Conservation (phyloP, 2,797 vertebrate species). For the Arrhamphus sclerolepis region DNA sequence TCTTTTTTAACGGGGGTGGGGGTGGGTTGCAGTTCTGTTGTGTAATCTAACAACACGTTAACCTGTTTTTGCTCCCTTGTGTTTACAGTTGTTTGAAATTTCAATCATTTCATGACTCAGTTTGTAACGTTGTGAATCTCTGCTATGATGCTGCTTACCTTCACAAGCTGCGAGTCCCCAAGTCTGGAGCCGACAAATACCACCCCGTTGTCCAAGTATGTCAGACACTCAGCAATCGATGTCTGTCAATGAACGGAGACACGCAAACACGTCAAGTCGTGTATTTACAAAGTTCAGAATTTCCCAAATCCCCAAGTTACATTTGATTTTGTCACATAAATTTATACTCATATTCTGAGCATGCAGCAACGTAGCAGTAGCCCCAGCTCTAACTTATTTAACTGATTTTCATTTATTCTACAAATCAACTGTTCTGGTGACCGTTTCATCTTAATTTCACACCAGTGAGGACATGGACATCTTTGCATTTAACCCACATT, state of each 20-base stretch:
- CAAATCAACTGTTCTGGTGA: too few relatives aligned
- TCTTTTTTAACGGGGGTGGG: too few relatives aligned
- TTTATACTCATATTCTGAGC: too few relatives aligned
- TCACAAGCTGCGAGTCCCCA: slow-evolving; percentile 96
- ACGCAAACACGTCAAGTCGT: neutral
- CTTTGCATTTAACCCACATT: too few relatives aligned
- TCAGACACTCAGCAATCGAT: slow-evolving; percentile 96
- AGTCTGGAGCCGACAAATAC: slow-evolving; percentile 98
- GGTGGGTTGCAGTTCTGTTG: too few relatives aligned
- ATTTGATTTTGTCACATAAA: too few relatives aligned
- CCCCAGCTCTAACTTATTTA: too few relatives aligned
- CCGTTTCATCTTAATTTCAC: neutral
- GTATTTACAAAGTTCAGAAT: neutral
- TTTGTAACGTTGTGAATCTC: neutral
- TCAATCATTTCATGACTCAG: neutral
- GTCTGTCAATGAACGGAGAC: slow-evolving; percentile 79
- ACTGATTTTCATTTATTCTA: too few relatives aligned
- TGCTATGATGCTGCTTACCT: slow-evolving; percentile 78
- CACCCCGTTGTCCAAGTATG: slow-evolving; percentile 96
- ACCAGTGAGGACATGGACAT: too few relatives aligned
- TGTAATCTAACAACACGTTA: too few relatives aligned
- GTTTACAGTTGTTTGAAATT: neutral
- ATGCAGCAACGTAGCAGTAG: too few relatives aligned
- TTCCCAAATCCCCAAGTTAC: neutral
- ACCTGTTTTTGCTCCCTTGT: neutral